These are phyloP conservation scores for Orius insidiosus DNA, from an alignment of 1,140 invertebrate species.

Conservation along the genomic window DNA sequence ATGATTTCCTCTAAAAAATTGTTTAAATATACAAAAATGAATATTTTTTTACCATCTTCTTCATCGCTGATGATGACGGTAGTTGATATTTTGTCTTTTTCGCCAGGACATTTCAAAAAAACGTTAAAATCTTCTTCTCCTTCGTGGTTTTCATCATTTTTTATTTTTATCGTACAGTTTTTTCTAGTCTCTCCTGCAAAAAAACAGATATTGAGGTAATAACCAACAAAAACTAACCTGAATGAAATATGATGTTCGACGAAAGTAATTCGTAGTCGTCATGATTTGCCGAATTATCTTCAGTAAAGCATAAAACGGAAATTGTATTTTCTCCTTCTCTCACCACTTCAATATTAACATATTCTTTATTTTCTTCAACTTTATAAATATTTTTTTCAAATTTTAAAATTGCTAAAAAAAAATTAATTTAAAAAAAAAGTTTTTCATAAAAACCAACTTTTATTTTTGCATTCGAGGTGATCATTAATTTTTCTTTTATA, in stretches of 20 bases:
- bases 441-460: too few relatives aligned
- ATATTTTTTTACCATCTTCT: constrained; percentile 6
- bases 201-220: too few relatives aligned
- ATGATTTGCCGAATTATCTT: not conserved
- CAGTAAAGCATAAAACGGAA: constrained; percentile 6
- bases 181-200: constrained; percentile 6
- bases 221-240: too few relatives aligned
- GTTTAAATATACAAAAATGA: not conserved
- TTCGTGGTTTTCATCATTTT: constrained; percentile 5
- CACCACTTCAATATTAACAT: not conserved
- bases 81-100: not conserved
- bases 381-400: too few relatives aligned
- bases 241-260: not conserved
- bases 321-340: not conserved
- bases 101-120: not conserved
- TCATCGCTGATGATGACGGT: not conserved
- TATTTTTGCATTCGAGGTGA: too few relatives aligned
- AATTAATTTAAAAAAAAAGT: too few relatives aligned
- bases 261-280: not conserved
- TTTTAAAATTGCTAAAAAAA: too few relatives aligned
- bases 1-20: constrained; percentile 3
- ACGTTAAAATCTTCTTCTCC: constrained; percentile 5
- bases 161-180: constrained; percentile 3
- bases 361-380: not conserved
- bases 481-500: too few relatives aligned